Evolutionary conservation across 2,888 invertebrate species (phyloP), one percentile per base, ranked within the genome.

Genomic region (Trachelus troglodyta): DNA sequence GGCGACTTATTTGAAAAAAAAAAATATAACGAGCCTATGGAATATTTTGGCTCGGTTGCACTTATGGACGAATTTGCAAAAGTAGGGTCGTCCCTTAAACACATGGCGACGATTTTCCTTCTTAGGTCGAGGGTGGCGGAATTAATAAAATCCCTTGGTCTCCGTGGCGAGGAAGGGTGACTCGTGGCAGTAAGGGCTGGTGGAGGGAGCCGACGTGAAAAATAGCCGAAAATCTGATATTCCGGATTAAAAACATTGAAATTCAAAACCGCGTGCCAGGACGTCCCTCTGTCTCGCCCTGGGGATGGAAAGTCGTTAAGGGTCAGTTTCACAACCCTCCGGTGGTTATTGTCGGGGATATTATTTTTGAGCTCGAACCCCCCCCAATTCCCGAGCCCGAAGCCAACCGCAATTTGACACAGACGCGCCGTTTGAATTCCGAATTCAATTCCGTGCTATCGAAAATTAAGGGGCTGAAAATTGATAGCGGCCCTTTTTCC

Each of bases 191-290:
- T 1, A 0, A 56, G 56, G 56, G 56, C 56, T 9, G 56, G 23
- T 6, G 23, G 23, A 23, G 56, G 56, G 56, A 56, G 56, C 23
- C 56, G 87, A 89, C 89, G 90, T 91, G 91, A 91, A 91, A 91
- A 91, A 91, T 91, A 89, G 89, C 85, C 84, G 87, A 91, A 91
- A 91, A 91, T 91, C 91, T 91, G 91, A 91, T 91, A 91, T 91
- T 90, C 89, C 87, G 86, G 91, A 91, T 91, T 91, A 91, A 91
- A 91, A 91, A 91, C 90, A 91, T 91, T 91, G 91, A 91, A 91
- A 91, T 91, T 91, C 91, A 91, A 91, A 91, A 90, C 90, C 90
- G 91, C 90, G 83, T 87, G 76, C 75, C 75, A 78, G 79, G 74
- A 76, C 77, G 73, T 73, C 69, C 76, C 69, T 69, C 34, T 68